A percentile compares a stretch with the other conserved stretches of the same genome.
These are phyloP conservation scores for Thecophora atra DNA, from an alignment of 2,888 invertebrate genomes.

Conservation along the genomic window DNA sequence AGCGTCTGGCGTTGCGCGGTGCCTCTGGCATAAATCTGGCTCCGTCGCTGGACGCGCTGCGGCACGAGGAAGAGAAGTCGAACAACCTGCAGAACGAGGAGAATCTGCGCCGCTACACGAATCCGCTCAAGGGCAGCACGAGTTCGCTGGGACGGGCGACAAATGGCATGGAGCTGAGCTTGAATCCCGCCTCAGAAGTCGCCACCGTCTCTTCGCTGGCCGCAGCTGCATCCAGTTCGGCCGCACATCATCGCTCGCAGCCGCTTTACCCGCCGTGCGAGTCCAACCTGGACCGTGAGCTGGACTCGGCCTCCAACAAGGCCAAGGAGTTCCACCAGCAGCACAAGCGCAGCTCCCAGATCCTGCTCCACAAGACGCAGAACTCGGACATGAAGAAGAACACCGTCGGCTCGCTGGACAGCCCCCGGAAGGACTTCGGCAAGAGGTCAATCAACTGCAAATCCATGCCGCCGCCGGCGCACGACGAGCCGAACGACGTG, in stretches of 20 bases:
- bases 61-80: conserved; percentile 86
- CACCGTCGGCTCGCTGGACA: conserved; percentile 72
- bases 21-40: conserved; percentile 69
- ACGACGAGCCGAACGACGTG: conserved; percentile 64
- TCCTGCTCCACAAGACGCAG: conserved; percentile 83
- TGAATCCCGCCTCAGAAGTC: conserved; percentile 63
- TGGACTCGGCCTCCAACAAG: conserved; percentile 54
- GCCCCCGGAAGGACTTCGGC: conserved; percentile 77
- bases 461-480: conserved; percentile 57
- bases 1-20: conserved; percentile 68
- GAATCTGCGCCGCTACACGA: conserved; percentile 83
- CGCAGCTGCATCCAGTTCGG: conserved; percentile 65
- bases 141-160: conserved; percentile 68
- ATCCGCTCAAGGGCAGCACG: conserved; percentile 75
- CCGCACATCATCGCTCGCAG: conserved; percentile 64
- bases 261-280: conserved; percentile 64
- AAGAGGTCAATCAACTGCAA: conserved; percentile 75
- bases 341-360: conserved; percentile 70
- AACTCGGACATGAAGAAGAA: conserved; percentile 86
- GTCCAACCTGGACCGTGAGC: conserved; percentile 64
- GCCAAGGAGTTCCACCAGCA: conserved; percentile 52
- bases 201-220: conserved; percentile 59
- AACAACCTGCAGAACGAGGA: conserved; percentile 93
- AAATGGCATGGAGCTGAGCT: conserved; percentile 67
- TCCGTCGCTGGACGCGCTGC: conserved; percentile 71